Conservation (phyloP, 1,140 invertebrate genomes). For the Pantala flavescens region DNA sequence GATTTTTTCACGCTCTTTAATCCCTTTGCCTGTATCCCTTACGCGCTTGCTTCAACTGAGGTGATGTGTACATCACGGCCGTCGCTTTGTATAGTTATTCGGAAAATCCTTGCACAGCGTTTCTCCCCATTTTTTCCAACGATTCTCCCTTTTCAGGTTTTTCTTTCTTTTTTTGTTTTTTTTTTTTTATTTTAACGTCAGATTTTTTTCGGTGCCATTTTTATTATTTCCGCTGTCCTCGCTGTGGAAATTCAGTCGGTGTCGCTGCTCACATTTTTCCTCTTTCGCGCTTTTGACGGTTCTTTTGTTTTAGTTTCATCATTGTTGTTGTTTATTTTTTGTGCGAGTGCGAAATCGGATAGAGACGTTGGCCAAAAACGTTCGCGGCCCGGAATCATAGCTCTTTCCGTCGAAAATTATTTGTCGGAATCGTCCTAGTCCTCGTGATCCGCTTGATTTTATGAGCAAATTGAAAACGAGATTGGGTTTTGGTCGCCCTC, state of each 20-base stretch:
- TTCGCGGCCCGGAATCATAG: background rate
- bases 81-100: slow-evolving; percentile 10
- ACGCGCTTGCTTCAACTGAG: background rate
- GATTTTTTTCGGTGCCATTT: background rate
- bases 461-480: slow-evolving; percentile 9
- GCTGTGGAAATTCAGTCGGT: background rate
- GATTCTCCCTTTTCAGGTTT: background rate
- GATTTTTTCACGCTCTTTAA: slow-evolving; percentile 3
- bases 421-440: background rate
- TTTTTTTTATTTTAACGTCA: background rate
- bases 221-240: background rate
- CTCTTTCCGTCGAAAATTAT: background rate
- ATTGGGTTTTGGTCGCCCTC: background rate
- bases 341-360: background rate
- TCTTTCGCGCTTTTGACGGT: background rate
- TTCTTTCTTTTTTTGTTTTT: background rate
- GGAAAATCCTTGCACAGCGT: background rate
- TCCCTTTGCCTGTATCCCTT: slow-evolving; percentile 14
- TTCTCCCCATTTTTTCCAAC: background rate
- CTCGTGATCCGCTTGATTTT: slow-evolving; percentile 1
- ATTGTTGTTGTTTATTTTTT: slow-evolving; percentile 1
- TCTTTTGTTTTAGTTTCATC: background rate
- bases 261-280: background rate
- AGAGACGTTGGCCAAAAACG: background rate
- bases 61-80: background rate